Base-by-base conservation (phyloP, 1,140 invertebrate genomes). In the Drosophila athabasca region DNA sequence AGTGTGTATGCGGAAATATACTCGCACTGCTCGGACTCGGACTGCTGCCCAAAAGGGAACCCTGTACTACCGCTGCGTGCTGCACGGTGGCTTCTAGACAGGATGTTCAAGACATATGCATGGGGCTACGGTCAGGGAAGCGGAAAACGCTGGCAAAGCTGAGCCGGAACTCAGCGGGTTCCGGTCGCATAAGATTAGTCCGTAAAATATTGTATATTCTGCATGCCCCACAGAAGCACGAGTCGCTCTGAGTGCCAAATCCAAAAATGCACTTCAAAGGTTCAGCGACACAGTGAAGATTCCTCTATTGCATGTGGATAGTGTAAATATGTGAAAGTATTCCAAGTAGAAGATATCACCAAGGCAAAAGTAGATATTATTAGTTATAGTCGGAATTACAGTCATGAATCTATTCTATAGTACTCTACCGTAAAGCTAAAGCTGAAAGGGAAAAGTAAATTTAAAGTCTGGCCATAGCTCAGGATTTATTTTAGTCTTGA, bases 161-260 rank as follows among this genome's bases (percentile, higher is more conserved):
- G 75, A 78, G 75, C 83, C 83, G 82, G 82, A 87, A 87, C 60
- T 66, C 44, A 6, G 44, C 67, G 49, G 65, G 65, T 67, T 82
- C 78, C 81, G 72, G 82, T 61, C 65, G 65, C 74, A 78, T 79
- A 68, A 87, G 82, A 87, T 87, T 88, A 87, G 74, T 71, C 67
- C 51, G 70, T 62, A 76, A 88, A 87, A 88, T 81, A 74, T 74
- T 74, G 61, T 74, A 68, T 76, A 64, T 88, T 85, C 62, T 62
- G 70, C 75, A 71, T 70, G 62, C 79, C 69, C 61, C 50, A 74
- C 41, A 66, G 60, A 35, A 65, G 26, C 49, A 29, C 52, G 65
- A 54, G 68, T 65, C 66, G 55, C 72, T 66, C 67, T 51, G 58
- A 68, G 60, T 74, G 70, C 60, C 61, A 74, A 65, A 74, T 26